phyloP scores from a whole-genome alignment of 2,797 vertebrate genomes.

The Hoplostethus atlanticus region DNA sequence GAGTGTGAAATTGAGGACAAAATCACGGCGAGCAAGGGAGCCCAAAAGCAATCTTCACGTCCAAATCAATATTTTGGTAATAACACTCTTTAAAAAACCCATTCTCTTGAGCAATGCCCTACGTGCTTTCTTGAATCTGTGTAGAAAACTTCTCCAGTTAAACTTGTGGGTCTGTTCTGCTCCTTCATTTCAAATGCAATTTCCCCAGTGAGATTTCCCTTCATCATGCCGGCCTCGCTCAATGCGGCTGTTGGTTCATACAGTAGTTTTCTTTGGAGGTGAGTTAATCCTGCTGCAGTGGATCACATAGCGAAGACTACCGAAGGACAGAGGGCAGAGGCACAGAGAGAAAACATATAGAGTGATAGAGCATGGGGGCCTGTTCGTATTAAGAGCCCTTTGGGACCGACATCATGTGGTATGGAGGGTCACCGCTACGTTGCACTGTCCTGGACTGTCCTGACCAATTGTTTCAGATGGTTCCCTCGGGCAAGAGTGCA shows the following conservation, averaged over 20 bases:
- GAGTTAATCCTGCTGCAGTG: constrained; percentile 38
- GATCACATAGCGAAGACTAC: constrained; percentile 29
- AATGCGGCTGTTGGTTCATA: constrained; percentile 9
- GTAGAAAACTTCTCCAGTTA: background rate
- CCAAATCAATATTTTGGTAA: constrained; percentile 48
- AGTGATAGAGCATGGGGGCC: background rate
- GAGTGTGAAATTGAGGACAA: constrained; percentile 29
- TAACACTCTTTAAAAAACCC: constrained; percentile 10
- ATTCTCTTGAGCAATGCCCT: background rate
- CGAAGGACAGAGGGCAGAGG: constrained; percentile 1
- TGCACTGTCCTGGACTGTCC: background rate
- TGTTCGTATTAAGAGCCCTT: too few species aligned
- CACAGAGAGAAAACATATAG: too few species aligned
- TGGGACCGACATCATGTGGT: too few species aligned
- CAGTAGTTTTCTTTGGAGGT: constrained; percentile 4
- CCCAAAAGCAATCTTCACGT: constrained; percentile 45
- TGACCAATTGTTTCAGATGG: background rate
- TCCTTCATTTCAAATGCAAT: background rate
- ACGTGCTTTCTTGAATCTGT: background rate
- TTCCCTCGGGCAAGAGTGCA: constrained; percentile 4
- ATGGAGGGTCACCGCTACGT: too few species aligned
- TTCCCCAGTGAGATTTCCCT: background rate
- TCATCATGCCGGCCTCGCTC: background rate
- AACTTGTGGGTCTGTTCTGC: background rate
- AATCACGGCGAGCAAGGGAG: constrained; percentile 6